Base-by-base conservation (phyloP, 53 echinoderm and acorn worm genomes). In the Zoroaster sp. region DNA sequence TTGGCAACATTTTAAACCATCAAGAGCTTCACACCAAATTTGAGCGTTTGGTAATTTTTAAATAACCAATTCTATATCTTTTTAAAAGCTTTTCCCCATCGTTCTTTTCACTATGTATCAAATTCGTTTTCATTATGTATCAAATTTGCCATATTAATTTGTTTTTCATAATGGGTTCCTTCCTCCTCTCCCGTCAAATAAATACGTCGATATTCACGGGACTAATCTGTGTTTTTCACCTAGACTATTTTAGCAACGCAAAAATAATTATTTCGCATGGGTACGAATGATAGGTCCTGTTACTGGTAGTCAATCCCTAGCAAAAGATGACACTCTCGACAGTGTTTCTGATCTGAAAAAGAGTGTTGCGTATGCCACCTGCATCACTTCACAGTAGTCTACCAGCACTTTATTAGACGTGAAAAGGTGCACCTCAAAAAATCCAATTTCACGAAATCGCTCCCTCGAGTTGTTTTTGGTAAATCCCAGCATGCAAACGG, bases 211-310 rank as follows among this genome's bases (percentile, higher is more conserved):
- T n/a, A n/a, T n/a, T n/a, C n/a, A n/a, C n/a, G n/a, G n/a, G n/a
- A n/a, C n/a, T n/a, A n/a, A n/a, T n/a, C n/a, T 40, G 38, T 38
- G 39, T 39, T 40, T 42, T 75, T 75, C 30, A 47, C 25, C 45
- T 75, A 46, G n/a, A n/a, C n/a, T n/a, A n/a, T n/a, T 75, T 75
- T 75, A 75, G 75, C 30, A 40, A 75, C 33, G 31, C 45, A 49
- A 75, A 75, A 44, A 75, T 46, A 28, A 75, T 75, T 75, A 75
- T 75, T 44, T 44, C 75, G 44, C 75, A 28, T 45, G 75, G 45
- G 23, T 28, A 30, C 75, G 45, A 44, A 41, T 33, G 28, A 40
- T 18, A 9, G 21, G 74, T 36, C 43, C 18, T n/a, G 12, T 21
- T 63, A 68, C 5, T 32, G 13, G 68, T 33, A 30, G 33, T 13